Evolutionary conservation across 2,888 invertebrate species (phyloP), one percentile per base, ranked within the genome.

Genomic region (Pterobdella sp.): DNA sequence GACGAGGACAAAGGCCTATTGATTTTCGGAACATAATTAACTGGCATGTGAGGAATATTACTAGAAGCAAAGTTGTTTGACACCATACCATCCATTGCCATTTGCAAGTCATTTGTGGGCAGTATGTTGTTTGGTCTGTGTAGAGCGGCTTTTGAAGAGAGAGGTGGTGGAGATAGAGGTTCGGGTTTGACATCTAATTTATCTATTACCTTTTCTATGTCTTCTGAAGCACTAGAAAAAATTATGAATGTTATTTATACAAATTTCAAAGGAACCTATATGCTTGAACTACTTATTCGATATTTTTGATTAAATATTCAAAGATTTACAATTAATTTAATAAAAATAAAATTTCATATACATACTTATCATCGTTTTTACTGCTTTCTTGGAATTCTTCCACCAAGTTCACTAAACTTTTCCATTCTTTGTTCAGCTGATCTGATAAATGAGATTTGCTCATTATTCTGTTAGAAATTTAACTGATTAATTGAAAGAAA

Each of bases 361-460:
- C n/a, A 4, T 56, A 56, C 60, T 22, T 56, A 4, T 34, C 37
- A 18, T 67, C 36, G 22, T n/a, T 4, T 3, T 35, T 14, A 4
- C 29, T 34, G 0, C 10, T 31, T 4, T 35, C 36, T 29, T 71
- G 63, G 22, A 71, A 56, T 26, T 71, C 71, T 34, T 60, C 63
- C n/a, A 71, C 71, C 35, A 71, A 63, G 26, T 71, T 71, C 18
- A 71, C 71, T 36, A 71, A 32, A 63, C 71, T 71, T n/a, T 63
- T 71, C 71, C 71, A 71, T 26, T 71, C 71, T 29, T 71, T 71
- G 4, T 31, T 49, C 1, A 71, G 35, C 36, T 71, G 71, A 22
- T 26, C 37, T 35, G 68, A 10, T 7, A 35, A 49, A 18, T 18
- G 10, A 4, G 26, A 10, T 67, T 36, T 36, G 4, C 18, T 37